Evolutionary conservation across 2,888 invertebrate genomes (phyloP), one percentile per base, ranked within the genome.

Genomic region (Bombylius discolor): DNA sequence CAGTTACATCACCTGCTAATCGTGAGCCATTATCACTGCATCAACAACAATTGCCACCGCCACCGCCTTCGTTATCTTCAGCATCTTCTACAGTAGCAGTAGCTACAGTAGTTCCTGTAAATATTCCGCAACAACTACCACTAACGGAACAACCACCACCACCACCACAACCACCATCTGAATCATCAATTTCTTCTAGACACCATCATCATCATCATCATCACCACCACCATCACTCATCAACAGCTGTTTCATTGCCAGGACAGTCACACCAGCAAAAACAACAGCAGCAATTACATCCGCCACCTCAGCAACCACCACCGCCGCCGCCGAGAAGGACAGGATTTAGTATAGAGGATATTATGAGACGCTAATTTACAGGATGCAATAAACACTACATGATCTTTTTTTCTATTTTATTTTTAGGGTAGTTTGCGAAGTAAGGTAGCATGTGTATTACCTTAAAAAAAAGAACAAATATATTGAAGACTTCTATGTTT

Each of bases 261-360:
- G 75, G 75, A 52, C 65, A 64, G 48, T 49, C 57, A 45, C 62
- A 65, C 23, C 70, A 70, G 54, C 62, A 60, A 32, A 2, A 36
- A 45, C 62, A 65, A 23, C 70, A 70, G 54, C 62, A 60, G 32
- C 36, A 36, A 36, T 23, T 23, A 23, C 23, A 23, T 23, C 58
- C 53, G 31, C 62, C 53, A 50, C 58, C 52, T 32, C 59, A 56
- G 12, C 56, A 50, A 13, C 48, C 9, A 5, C 79, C 79, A 48
- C 81, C 83, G 12, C 80, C 80, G 58, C 79, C 79, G 48, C 81
- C 83, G 11, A 80, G 86, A 63, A 85, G 87, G 66, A 88, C 89
- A 68, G 91, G 91, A 23, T 91, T 91, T 72, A 90, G 89, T 69
- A 91, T 91, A 77, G 91, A 89, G 68, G 91, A 91, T 64, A 90